A percentile compares a stretch with the other conserved stretches of the same genome.
phyloP scores from a whole-genome alignment of 2,113 vertebrate species.

The Lamprotornis superbus region DNA sequence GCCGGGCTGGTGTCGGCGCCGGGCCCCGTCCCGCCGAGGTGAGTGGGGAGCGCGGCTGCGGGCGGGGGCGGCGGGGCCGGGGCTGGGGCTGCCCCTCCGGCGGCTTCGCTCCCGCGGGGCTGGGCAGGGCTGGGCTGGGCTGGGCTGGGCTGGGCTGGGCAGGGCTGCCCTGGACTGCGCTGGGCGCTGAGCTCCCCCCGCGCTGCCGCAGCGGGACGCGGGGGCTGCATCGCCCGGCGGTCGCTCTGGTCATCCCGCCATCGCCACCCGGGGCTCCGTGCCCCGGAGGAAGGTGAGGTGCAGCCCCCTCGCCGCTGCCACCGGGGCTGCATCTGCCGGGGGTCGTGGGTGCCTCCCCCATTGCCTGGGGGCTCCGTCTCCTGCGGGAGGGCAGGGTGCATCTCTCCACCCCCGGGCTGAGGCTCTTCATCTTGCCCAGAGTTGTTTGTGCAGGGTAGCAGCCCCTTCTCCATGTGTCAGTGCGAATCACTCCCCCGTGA shows the following conservation, averaged over 20 bases:
- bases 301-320: not conserved
- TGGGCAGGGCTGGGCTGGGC: not conserved
- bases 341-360: not conserved
- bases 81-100: not conserved
- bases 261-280: not conserved
- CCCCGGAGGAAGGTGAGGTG: not conserved
- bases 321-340: not conserved
- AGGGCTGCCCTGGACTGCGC: not conserved
- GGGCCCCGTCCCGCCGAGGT: too few relatives aligned
- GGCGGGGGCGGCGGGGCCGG: too few relatives aligned
- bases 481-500: not conserved
- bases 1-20: too few relatives aligned
- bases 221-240: not conserved
- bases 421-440: not conserved
- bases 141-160: not conserved
- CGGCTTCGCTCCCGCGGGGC: not conserved
- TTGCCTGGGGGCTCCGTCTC: not conserved
- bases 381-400: not conserved
- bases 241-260: not conserved
- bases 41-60: too few relatives aligned
- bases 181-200: not conserved
- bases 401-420: not conserved
- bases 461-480: accelerated
- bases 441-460: not conserved
- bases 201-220: not conserved